These are phyloP conservation scores for Schlechtendalia chinensis DNA, from an alignment of 1,140 invertebrate genomes.

Conservation along the genomic window DNA sequence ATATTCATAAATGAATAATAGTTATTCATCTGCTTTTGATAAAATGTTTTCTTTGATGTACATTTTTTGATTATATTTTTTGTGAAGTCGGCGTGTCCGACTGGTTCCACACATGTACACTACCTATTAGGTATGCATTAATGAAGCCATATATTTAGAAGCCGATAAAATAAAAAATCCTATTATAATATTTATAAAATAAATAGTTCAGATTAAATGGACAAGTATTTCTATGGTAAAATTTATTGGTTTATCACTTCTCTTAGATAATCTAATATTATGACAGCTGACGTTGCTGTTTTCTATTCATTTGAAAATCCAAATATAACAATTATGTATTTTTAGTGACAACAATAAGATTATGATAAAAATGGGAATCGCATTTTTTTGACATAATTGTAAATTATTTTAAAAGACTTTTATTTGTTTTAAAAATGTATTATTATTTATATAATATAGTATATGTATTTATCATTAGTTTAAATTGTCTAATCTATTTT, in stretches of 20 bases:
- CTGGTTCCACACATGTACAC: not conserved
- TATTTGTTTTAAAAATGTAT: too few species aligned
- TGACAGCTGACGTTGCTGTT: too few species aligned
- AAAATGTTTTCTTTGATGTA: too few species aligned
- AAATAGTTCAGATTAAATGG: not conserved
- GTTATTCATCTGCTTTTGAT: too few species aligned
- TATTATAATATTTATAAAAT: constrained; percentile 9
- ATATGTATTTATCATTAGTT: too few species aligned
- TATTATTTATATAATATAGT: too few species aligned
- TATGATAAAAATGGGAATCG: not conserved
- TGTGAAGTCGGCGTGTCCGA: not conserved
- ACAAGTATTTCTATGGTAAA: not conserved
- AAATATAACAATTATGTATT: not conserved
- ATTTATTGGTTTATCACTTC: not conserved
- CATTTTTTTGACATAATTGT: too few species aligned
- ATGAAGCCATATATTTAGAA: constrained; percentile 2
- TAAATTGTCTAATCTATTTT: too few species aligned
- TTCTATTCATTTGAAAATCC: not conserved
- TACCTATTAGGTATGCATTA: too few species aligned
- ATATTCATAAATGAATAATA: too few species aligned
- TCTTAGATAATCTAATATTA: not conserved
- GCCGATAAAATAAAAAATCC: constrained; percentile 6
- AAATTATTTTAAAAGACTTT: too few species aligned
- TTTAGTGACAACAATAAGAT: not conserved
- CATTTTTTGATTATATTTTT: too few species aligned